Conservation (phyloP, 2,888 invertebrate species). For the Hirtodrosophila cameraria region DNA sequence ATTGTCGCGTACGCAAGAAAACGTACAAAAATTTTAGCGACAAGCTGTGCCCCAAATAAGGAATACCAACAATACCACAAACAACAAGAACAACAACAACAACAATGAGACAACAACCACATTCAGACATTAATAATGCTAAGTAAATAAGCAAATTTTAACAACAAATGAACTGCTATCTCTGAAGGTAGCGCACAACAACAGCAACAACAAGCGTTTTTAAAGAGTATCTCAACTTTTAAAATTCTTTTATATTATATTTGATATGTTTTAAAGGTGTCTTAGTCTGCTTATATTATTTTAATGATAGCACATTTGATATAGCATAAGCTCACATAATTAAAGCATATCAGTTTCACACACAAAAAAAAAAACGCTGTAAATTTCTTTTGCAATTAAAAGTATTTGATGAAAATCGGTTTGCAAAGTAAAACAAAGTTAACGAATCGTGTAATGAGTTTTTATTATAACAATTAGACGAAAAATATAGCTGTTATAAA, state of each 20-base stretch:
- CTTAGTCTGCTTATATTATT: too few relatives aligned
- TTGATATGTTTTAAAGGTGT: neutral
- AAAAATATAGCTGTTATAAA: too few relatives aligned
- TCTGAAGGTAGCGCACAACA: conserved; percentile 13
- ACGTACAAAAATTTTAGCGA: conserved; percentile 59
- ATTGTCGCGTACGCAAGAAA: conserved; percentile 73
- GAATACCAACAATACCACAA: conserved; percentile 30
- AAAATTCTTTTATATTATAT: neutral
- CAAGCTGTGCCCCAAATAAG: conserved; percentile 62
- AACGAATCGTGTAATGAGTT: too few relatives aligned
- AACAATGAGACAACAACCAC: conserved; percentile 4
- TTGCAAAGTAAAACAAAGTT: too few relatives aligned
- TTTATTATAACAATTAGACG: too few relatives aligned
- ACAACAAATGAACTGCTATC: conserved; percentile 33
- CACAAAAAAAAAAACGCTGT: too few relatives aligned
- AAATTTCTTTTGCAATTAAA: too few relatives aligned
- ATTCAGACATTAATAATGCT: conserved; percentile 58
- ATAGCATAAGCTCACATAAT: too few relatives aligned
- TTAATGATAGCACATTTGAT: too few relatives aligned
- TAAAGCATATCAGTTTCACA: too few relatives aligned
- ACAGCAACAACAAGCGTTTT: conserved; percentile 12
- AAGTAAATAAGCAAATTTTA: conserved; percentile 59
- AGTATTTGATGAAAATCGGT: too few relatives aligned
- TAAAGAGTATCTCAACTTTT: conserved; percentile 27
- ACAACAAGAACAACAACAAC: conserved; percentile 31